Evolutionary conservation across 2,888 invertebrate genomes (phyloP).

Genomic region (Parnassius mnemosyne): DNA sequence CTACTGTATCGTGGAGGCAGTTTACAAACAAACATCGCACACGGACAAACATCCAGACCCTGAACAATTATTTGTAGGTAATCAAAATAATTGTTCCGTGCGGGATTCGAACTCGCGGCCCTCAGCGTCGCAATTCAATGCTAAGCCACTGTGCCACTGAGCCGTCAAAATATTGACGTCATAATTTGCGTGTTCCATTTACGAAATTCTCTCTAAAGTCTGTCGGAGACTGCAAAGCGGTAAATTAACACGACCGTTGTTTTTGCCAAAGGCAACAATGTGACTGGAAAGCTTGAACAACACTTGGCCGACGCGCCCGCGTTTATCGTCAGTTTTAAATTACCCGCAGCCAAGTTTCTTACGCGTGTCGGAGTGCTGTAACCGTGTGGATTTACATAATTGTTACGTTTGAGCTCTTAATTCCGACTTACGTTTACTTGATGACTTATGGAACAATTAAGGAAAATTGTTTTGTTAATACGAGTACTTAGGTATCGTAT

Average conservation of each 20-base stretch:
- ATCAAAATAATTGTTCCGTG: no score
- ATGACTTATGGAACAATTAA: slow-evolving; percentile 1
- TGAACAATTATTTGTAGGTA: no score
- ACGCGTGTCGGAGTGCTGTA: slow-evolving; percentile 1
- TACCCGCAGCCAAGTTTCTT: slow-evolving; percentile 20
- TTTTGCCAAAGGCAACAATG: slow-evolving; percentile 22
- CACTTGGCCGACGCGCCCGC: slow-evolving; percentile 7
- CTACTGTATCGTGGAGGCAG: no score
- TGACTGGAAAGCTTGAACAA: slow-evolving; percentile 6
- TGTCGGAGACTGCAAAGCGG: slow-evolving; percentile 9
- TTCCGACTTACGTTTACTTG: slow-evolving; percentile 10
- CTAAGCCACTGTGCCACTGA: no score
- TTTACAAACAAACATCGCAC: no score
- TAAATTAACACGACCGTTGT: slow-evolving; percentile 20
- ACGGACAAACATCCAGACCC: no score
- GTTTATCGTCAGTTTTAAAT: slow-evolving; percentile 16
- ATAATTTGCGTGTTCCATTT: slow-evolving; percentile 20
- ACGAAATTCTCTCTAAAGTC: slow-evolving; percentile 25
- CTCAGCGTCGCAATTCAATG: no score
- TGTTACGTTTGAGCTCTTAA: slow-evolving; percentile 15
- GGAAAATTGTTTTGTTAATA: no score
- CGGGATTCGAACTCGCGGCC: no score
- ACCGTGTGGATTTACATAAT: slow-evolving; percentile 17
- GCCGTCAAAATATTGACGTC: no score
- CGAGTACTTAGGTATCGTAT: no score